Percentiles rank a stretch among this genome's conserved stretches.
These are phyloP conservation scores for Vireo griseus DNA, from an alignment of 2,797 vertebrate genomes.

Conservation along the genomic window DNA sequence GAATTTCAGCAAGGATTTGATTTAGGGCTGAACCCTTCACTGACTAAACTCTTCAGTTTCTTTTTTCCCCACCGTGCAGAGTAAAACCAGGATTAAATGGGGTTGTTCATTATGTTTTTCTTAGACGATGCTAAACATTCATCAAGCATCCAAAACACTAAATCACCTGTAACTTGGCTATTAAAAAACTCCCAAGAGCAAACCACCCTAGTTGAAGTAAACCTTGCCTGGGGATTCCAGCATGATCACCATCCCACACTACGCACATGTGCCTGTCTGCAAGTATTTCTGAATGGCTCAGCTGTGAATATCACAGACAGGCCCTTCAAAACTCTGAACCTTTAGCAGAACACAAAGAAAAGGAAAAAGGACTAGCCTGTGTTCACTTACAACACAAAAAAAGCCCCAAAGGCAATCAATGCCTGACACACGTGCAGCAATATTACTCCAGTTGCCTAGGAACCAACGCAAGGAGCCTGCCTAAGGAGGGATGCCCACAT, in stretches of 20 bases:
- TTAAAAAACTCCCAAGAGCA: background rate
- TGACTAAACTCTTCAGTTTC: background rate
- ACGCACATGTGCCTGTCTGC: background rate
- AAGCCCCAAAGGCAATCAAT: conserved; percentile 47
- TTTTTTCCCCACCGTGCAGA: background rate
- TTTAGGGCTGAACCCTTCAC: background rate
- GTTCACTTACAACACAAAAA: conserved; percentile 38
- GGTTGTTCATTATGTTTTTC: background rate
- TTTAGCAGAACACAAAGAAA: conserved; percentile 38
- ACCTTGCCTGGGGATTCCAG: background rate
- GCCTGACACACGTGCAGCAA: conserved; percentile 5
- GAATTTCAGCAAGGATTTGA: background rate
- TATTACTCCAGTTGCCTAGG: conserved; percentile 47
- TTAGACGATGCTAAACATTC: background rate
- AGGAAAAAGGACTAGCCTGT: conserved; percentile 11
- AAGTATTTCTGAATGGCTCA: conserved; percentile 14
- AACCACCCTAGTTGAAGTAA: background rate
- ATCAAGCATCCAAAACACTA: background rate
- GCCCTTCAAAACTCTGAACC: conserved; percentile 27
- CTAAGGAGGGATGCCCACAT: background rate
- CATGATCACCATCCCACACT: background rate
- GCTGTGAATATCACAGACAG: background rate
- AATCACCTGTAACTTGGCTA: background rate
- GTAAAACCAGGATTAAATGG: background rate
- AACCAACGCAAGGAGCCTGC: background rate